Evolutionary conservation across 2,888 invertebrate genomes (phyloP).

Genomic region (Thera obeliscata): DNA sequence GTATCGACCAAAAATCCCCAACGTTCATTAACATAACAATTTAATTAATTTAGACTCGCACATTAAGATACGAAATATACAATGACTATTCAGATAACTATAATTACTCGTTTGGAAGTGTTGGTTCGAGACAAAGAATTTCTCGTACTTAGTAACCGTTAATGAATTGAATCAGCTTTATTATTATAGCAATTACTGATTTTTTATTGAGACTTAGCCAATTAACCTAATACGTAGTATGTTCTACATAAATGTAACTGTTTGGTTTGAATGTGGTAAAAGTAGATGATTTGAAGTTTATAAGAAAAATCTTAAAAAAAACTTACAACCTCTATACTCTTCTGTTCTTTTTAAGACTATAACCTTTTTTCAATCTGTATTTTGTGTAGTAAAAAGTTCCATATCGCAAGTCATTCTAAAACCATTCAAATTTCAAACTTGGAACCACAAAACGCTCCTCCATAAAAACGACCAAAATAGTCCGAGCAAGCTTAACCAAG

Average conservation of each 20-base stretch:
- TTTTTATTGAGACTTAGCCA: not conserved
- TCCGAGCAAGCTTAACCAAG: constrained; percentile 18
- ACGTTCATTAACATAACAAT: constrained; percentile 73
- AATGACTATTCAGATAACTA: constrained; percentile 46
- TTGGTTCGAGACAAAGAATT: constrained; percentile 30
- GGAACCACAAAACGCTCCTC: not conserved
- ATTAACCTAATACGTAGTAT: not conserved
- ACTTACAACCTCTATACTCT: too few relatives aligned
- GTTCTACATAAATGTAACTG: not conserved
- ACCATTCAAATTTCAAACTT: too few relatives aligned
- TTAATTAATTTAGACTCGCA: constrained; percentile 73
- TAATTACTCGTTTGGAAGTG: constrained; percentile 29
- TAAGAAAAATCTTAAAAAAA: too few relatives aligned
- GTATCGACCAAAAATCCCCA: constrained; percentile 69
- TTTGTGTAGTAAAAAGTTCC: too few relatives aligned
- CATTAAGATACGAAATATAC: constrained; percentile 51
- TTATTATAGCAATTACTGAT: constrained; percentile 2
- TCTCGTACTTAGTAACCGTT: constrained; percentile 15
- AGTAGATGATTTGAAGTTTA: too few relatives aligned
- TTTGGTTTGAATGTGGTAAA: not conserved
- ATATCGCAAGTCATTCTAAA: too few relatives aligned
- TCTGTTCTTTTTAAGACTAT: too few relatives aligned
- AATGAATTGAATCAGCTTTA: constrained; percentile 4
- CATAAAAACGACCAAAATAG: constrained; percentile 10
- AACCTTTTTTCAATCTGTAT: too few relatives aligned